phyloP scores from a whole-genome alignment of 2,888 invertebrate species.

The Eupithecia subumbrata region DNA sequence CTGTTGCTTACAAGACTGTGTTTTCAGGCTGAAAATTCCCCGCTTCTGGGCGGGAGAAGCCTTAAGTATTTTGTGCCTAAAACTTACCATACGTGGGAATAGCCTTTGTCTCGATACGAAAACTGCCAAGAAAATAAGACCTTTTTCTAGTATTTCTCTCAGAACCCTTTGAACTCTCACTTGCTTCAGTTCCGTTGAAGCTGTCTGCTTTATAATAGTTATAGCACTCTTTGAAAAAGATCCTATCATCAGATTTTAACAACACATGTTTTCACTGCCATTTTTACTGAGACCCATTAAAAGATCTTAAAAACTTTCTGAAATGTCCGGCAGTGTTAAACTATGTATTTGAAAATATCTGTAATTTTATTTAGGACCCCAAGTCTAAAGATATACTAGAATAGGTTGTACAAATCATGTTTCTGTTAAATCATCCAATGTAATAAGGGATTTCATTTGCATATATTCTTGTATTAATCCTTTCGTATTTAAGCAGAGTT shows the following conservation, averaged over 20 bases:
- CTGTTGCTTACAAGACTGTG: not conserved
- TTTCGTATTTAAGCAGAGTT: not conserved
- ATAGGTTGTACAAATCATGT: not conserved
- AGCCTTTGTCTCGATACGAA: not conserved
- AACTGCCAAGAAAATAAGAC: not conserved
- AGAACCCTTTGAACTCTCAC: not conserved
- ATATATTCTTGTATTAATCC: not conserved
- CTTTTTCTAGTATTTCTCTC: not conserved
- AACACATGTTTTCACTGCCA: too few species aligned
- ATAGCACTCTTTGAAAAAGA: too few species aligned
- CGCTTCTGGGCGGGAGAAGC: not conserved
- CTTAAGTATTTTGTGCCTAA: not conserved
- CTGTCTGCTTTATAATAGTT: too few species aligned
- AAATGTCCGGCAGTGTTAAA: not conserved
- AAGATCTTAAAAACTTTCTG: not conserved
- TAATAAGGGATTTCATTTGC: not conserved
- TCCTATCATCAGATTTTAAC: too few species aligned
- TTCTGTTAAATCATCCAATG: not conserved
- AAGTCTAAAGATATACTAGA: not conserved
- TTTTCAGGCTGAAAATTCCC: not conserved
- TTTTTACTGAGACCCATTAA: too few species aligned
- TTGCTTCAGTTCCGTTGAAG: not conserved
- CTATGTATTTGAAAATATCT: not conserved
- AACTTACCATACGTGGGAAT: not conserved
- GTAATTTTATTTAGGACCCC: not conserved